A percentile compares a stretch with the other conserved stretches of the same genome.
phyloP scores from a whole-genome alignment of 2,113 vertebrate species.

The Oryzias woworae region DNA sequence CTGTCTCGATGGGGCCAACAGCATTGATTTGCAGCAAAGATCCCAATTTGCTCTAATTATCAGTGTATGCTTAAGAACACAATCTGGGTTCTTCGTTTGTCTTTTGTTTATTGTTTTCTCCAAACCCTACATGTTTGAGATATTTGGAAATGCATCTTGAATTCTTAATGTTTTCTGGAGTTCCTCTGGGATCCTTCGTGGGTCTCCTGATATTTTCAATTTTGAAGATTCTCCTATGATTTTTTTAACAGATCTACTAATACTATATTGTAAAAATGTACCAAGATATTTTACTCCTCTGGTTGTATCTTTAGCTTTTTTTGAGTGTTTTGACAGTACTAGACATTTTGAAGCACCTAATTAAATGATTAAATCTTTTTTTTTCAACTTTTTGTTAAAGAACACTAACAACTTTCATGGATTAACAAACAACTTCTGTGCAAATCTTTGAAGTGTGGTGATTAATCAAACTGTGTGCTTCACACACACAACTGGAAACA shows the following conservation, averaged over 20 bases:
- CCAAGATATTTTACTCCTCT: slow-evolving; percentile 61
- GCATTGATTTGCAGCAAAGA: slow-evolving; percentile 27
- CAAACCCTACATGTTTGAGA: neutral
- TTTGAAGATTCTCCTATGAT: slow-evolving; percentile 49
- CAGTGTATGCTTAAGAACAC: slow-evolving; percentile 38
- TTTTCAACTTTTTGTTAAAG: slow-evolving; percentile 41
- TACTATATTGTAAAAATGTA: slow-evolving; percentile 69
- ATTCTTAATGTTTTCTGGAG: neutral
- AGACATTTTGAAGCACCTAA: slow-evolving; percentile 33
- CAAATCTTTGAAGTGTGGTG: slow-evolving; percentile 41
- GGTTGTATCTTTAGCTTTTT: slow-evolving; percentile 67
- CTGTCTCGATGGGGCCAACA: slow-evolving; percentile 43
- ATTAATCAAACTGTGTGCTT: slow-evolving; percentile 18
- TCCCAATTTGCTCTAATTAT: slow-evolving; percentile 49
- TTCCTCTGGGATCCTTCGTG: slow-evolving; percentile 41
- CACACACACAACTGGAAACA: slow-evolving; percentile 18
- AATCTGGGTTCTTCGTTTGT: slow-evolving; percentile 45
- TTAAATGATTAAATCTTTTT: slow-evolving; percentile 31
- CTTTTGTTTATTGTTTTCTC: neutral
- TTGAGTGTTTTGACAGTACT: slow-evolving; percentile 54
- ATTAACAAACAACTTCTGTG: slow-evolving; percentile 31
- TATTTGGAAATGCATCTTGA: slow-evolving; percentile 7
- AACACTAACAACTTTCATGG: slow-evolving; percentile 37
- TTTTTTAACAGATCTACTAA: slow-evolving; percentile 50
- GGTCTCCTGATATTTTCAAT: slow-evolving; percentile 34